phyloP scores from a whole-genome alignment of 2,797 vertebrate species.

The Falco naumanni region DNA sequence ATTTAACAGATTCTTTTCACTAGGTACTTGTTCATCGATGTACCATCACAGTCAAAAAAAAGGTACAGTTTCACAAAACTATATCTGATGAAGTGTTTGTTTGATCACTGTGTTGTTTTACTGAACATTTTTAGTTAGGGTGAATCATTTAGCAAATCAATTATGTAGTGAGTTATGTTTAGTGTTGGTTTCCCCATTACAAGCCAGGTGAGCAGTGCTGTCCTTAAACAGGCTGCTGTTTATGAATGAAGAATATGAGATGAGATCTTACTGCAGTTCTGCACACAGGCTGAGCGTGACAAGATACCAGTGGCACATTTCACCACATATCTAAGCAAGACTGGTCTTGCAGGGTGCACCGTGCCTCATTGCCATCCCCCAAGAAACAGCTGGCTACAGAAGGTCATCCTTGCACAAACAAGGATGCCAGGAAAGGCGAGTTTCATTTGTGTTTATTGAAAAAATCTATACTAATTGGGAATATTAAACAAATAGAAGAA shows the following conservation, averaged over 20 bases:
- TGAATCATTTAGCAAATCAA: not conserved
- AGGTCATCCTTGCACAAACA: not conserved
- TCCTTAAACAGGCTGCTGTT: not conserved
- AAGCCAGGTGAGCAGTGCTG: not conserved
- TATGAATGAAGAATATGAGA: not conserved
- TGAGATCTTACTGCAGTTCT: not conserved
- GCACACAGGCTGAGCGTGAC: not conserved
- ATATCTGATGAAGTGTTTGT: not conserved
- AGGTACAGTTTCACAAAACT: not conserved
- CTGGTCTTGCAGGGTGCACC: not conserved
- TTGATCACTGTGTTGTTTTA: not conserved
- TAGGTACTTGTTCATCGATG: not conserved
- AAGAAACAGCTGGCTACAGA: not conserved
- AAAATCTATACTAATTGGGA: not conserved
- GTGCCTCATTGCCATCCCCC: not conserved
- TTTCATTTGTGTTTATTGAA: not conserved
- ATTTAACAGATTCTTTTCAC: not conserved
- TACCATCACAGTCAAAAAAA: not conserved
- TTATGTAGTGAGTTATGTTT: not conserved
- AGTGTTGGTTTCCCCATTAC: not conserved
- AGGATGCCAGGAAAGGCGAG: not conserved
- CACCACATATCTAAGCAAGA: not conserved
- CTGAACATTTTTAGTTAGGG: not conserved
- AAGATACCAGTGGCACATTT: not conserved
- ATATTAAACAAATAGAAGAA: not conserved